Evolutionary conservation across 2,888 invertebrate species (phyloP).

Genomic region (Adineta ricciae): DNA sequence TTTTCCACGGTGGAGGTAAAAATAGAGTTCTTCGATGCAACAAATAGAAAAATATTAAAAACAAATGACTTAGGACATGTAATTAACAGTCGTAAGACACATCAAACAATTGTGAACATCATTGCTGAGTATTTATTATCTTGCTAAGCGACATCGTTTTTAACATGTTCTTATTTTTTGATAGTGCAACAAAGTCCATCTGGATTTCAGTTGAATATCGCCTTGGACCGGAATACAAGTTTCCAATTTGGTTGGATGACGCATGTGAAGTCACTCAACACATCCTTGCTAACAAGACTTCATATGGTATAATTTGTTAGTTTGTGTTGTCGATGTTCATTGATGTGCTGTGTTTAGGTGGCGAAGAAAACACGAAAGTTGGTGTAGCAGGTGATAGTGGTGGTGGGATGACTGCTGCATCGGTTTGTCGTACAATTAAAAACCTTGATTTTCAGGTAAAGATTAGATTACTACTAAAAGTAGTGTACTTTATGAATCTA

Average conservation of each 20-base stretch:
- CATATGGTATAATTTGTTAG: slow-evolving; percentile 36
- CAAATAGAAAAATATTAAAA: neutral
- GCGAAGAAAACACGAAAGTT: slow-evolving; percentile 39
- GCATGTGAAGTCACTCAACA: slow-evolving; percentile 41
- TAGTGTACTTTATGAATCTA: neutral
- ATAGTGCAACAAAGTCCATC: slow-evolving; percentile 38
- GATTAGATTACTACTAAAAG: too few relatives aligned
- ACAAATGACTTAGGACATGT: neutral
- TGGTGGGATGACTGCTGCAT: slow-evolving; percentile 41
- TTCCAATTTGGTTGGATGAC: slow-evolving; percentile 43
- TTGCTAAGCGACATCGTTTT: neutral
- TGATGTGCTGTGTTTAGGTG: slow-evolving; percentile 37
- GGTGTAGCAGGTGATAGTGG: slow-evolving; percentile 43
- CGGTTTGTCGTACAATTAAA: slow-evolving; percentile 40
- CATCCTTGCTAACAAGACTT: slow-evolving; percentile 41
- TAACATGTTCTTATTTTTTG: too few relatives aligned
- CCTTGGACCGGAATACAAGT: slow-evolving; percentile 42
- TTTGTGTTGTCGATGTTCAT: too few relatives aligned
- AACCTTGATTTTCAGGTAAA: slow-evolving; percentile 41
- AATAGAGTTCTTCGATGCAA: neutral
- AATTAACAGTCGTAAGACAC: neutral
- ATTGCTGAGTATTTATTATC: neutral
- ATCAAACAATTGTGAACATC: neutral
- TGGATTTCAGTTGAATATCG: slow-evolving; percentile 45
- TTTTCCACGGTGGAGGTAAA: neutral